Base-by-base conservation (phyloP, 2,888 invertebrate genomes). In the Monopis laevigella region DNA sequence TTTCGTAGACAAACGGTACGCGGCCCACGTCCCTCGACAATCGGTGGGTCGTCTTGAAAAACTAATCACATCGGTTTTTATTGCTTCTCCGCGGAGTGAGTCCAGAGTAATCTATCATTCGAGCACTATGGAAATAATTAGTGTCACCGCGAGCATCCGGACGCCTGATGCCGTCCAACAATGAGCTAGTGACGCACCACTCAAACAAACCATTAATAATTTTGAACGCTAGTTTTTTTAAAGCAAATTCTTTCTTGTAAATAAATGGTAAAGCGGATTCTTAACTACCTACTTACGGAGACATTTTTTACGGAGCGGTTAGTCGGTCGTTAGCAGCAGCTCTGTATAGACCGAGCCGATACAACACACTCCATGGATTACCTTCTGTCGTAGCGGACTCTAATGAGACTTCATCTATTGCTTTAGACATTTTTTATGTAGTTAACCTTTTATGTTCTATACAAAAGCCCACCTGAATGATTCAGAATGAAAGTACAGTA, bases 141-240 rank as follows among this genome's bases (percentile, higher is more conserved):
- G 78, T 78, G 78, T 78, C 78, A 80, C 65, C 68, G 65, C 51
- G 58, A 65, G 74, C 73, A 77, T 80, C 77, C 78, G 75, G 77
- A 62, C 68, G 56, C 58, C 58, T 64, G 58, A 62, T 55, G 60
- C 64, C 12, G 12, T 69, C 69, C 65, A 74, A 77, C 77, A 77
- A 78, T 77, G 67, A 71, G 55, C 63, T 59, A 52, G 65, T 67
- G 75, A 74, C 74, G 66, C 71, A 64, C 66, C 75, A 71, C 77
- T 75, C 77, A 77, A 75, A 77, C 69, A 78, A 73, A 78, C 65
- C 78, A 80, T 80, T 80, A 78, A 80, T 80, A 73, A 77, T 70
- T 68, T 66, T 64, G 65, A 71, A 71, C 65, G 74, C 73, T 66
- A 66, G 69, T 73, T 75, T 73, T 75, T 75, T 65, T 71, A 62